phyloP scores from a whole-genome alignment of 2,888 invertebrate species.

The Dolomedes plantarius region DNA sequence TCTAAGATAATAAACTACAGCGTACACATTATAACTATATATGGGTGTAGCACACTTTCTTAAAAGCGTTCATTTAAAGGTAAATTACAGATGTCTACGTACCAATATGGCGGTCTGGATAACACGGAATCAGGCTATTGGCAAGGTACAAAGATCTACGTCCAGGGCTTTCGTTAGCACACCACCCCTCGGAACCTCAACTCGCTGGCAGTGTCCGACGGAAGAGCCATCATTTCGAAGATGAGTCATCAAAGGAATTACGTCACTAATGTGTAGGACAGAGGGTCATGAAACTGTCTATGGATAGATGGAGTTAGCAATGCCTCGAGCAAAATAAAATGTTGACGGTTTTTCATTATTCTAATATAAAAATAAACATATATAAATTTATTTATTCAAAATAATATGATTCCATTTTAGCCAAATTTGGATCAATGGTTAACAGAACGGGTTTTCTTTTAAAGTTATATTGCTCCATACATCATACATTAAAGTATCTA shows the following conservation, averaged over 20 bases:
- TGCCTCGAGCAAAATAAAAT: neutral
- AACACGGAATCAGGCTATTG: slow-evolving; percentile 71
- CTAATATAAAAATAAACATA: too few relatives aligned
- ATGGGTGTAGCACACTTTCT: slow-evolving; percentile 12
- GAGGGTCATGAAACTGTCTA: slow-evolving; percentile 62
- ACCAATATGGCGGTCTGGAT: slow-evolving; percentile 72
- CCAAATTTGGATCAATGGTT: too few relatives aligned
- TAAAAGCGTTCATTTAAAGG: slow-evolving; percentile 29
- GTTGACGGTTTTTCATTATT: too few relatives aligned
- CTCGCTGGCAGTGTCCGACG: slow-evolving; percentile 67
- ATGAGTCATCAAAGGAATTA: slow-evolving; percentile 57
- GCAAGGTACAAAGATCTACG: slow-evolving; percentile 71
- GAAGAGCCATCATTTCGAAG: slow-evolving; percentile 63
- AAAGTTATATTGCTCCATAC: too few relatives aligned
- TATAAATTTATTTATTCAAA: too few relatives aligned
- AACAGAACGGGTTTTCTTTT: too few relatives aligned
- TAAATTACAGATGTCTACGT: slow-evolving; percentile 66
- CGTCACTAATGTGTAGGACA: slow-evolving; percentile 65
- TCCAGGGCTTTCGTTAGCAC: slow-evolving; percentile 63
- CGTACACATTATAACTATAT: neutral
- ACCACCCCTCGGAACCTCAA: slow-evolving; percentile 69
- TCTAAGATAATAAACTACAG: slow-evolving; percentile 13
- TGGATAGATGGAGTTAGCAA: slow-evolving; percentile 4
- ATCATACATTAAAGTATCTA: too few relatives aligned
- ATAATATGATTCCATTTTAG: too few relatives aligned